These are phyloP conservation scores for Spea bombifrons DNA, from an alignment of 2,113 vertebrate species.

Conservation along the genomic window DNA sequence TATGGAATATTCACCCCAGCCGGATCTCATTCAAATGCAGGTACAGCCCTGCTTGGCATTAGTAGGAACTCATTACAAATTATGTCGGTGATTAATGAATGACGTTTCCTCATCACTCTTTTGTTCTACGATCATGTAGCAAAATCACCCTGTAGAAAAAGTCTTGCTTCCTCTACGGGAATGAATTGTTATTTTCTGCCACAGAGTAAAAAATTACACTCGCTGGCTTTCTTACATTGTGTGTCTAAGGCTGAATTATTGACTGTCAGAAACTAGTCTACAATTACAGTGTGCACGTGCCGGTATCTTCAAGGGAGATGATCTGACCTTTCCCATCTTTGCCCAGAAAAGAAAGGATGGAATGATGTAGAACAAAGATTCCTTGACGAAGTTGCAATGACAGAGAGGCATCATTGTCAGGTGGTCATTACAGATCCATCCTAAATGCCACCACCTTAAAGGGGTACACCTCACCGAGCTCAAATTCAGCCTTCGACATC, in stretches of 20 bases:
- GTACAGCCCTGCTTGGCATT: slow-evolving; percentile 11
- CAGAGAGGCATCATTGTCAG: slow-evolving; percentile 57
- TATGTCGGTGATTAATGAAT: slow-evolving; percentile 33
- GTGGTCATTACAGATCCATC: slow-evolving; percentile 58
- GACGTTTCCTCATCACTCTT: slow-evolving; percentile 21
- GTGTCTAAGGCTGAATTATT: slow-evolving; percentile 37
- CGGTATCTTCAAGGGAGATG: slow-evolving; percentile 37
- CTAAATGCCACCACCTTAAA: slow-evolving; percentile 64
- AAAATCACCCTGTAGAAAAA: slow-evolving; percentile 33
- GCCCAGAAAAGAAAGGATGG: slow-evolving; percentile 54
- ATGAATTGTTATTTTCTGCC: slow-evolving; percentile 42
- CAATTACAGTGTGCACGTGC: slow-evolving; percentile 31
- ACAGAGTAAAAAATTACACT: slow-evolving; percentile 31
- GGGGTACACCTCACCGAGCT: slow-evolving; percentile 60
- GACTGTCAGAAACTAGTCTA: slow-evolving; percentile 38
- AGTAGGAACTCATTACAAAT: slow-evolving; percentile 26
- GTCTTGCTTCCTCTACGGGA: slow-evolving; percentile 32
- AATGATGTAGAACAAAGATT: slow-evolving; percentile 61
- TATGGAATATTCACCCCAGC: background rate
- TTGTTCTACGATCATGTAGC: slow-evolving; percentile 40
- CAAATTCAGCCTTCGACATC: slow-evolving; percentile 63
- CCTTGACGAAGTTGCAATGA: slow-evolving; percentile 63
- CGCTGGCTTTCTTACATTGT: slow-evolving; percentile 16
- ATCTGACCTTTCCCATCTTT: slow-evolving; percentile 59
- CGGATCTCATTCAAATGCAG: slow-evolving; percentile 7